Conservation (phyloP, 1,140 invertebrate species). For the Notospermus geniculatus region DNA sequence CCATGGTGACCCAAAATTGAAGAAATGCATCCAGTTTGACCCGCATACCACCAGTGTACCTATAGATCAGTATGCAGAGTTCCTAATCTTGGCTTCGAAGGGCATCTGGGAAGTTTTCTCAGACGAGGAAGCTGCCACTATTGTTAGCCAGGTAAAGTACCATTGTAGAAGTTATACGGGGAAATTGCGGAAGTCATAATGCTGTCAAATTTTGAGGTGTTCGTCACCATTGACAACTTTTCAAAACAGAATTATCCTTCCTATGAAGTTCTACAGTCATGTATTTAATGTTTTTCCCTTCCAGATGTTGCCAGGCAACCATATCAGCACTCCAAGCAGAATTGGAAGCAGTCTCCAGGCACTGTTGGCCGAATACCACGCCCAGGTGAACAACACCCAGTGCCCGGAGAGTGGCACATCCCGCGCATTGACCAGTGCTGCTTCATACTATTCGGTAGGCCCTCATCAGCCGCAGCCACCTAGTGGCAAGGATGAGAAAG, state of each 20-base stretch:
- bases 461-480: too few species aligned
- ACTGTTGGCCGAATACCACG: conserved; percentile 24
- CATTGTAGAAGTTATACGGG: too few species aligned
- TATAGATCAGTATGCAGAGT: conserved; percentile 50
- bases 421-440: too few species aligned
- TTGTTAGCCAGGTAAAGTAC: conserved; percentile 48
- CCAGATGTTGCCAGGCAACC: conserved; percentile 48
- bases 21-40: conserved; percentile 42
- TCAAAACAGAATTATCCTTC: background rate
- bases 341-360: conserved; percentile 32
- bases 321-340: conserved; percentile 40
- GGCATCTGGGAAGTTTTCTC: conserved; percentile 53
- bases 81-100: conserved; percentile 47
- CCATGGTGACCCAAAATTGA: conserved; percentile 49
- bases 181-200: too few species aligned
- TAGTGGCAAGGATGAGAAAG: too few species aligned
- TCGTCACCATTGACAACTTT: too few species aligned
- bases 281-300: conserved; percentile 3
- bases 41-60: conserved; percentile 38
- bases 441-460: too few species aligned
- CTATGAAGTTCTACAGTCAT: background rate
- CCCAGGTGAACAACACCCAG: background rate
- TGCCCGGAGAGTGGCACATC: too few species aligned
- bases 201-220: too few species aligned
- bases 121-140: conserved; percentile 42